Base-by-base conservation (phyloP, 2,797 vertebrate genomes). In the Microctenopoma stevenorrisi region DNA sequence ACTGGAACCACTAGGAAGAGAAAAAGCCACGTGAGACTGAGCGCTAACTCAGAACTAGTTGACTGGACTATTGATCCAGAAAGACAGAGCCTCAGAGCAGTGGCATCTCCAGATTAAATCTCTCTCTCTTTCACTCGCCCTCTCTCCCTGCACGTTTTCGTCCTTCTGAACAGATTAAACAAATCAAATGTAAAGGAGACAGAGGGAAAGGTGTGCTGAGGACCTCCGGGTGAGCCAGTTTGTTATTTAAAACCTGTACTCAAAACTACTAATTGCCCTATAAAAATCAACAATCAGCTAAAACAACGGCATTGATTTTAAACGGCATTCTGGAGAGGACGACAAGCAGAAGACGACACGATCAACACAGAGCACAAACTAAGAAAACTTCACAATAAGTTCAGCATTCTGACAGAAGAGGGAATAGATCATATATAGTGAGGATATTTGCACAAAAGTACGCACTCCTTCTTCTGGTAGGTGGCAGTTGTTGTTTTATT, bases 21-120 rank as follows among this genome's bases (percentile, higher is more conserved):
- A 68, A 70, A 68, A 57, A 78, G 58, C 15, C 64, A 58, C 66
- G 65, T 35, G 49, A 33, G 43, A 52, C 66, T 26, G 69, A 64
- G 43, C 59, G 74, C 40, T 74, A 69, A 71, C 72, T 77, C 57
- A 76, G 60, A 37, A 2, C 54, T 43, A 25, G 43, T 62, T 77
- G 83, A 88, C 33, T 87, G 4, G 62, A 83, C 60, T 85, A 90
- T 87, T 73, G 85, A 90, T 90, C 59, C 9, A 14, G 54, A 66
- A 51, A 55, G 38, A 48, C 68, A 73, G 53, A 79, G 51, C 64
- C 57, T 63, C 54, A 43, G 30, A 68, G 55, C 3, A 74, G 43
- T 50, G 64, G 43, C 55, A 72, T 74, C 46, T 60, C 42, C 52
- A 68, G 75, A 79, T 64, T 70, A 43, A 47, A 67, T 70, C 49